Evolutionary conservation across 2,888 invertebrate genomes (phyloP).

Genomic region (Ormyrus thymus): DNA sequence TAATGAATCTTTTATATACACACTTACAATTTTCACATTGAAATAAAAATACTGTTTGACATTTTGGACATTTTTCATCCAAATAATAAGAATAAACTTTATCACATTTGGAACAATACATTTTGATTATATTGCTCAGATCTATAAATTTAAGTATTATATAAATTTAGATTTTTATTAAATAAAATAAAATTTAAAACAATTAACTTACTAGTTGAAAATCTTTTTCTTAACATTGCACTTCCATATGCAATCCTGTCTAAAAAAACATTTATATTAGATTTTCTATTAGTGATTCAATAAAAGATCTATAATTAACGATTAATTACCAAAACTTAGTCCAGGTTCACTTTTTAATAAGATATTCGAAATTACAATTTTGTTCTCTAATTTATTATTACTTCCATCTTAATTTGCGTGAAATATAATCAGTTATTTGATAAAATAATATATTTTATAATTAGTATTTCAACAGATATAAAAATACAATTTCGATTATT

Average conservation of each 20-base stretch:
- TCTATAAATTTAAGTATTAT: conserved; percentile 20
- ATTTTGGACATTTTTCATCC: conserved; percentile 17
- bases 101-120: conserved; percentile 44
- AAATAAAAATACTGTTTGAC: conserved; percentile 24
- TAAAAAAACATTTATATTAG: neutral
- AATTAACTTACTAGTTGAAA: neutral
- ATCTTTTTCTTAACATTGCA: neutral
- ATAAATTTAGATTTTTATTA: neutral
- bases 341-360: no score
- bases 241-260: neutral
- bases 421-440: neutral
- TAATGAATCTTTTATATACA: conserved; percentile 32
- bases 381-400: neutral
- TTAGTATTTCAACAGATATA: neutral
- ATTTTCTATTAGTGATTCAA: neutral
- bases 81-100: neutral
- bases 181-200: conserved; percentile 2
- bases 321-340: no score
- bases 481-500: neutral
- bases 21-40: conserved; percentile 33
- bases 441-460: neutral
- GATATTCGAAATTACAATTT: neutral
- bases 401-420: neutral
- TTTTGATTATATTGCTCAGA: conserved; percentile 29
- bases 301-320: no score